Base-by-base conservation (phyloP, 2,113 vertebrate species). In the Chionomys nivalis region DNA sequence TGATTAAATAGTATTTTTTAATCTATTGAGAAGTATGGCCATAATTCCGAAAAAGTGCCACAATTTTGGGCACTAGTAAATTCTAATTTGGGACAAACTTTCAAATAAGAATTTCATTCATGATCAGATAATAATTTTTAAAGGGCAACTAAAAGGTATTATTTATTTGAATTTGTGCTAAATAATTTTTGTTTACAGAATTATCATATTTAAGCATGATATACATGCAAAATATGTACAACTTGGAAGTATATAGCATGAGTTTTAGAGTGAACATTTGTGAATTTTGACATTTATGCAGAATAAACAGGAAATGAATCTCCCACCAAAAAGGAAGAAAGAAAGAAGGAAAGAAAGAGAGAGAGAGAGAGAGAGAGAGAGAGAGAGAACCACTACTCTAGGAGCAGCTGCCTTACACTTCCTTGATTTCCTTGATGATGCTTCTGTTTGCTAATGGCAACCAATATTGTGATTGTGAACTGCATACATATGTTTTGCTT, bases 1-100 rank as follows among this genome's bases (percentile, higher is more conserved):
- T 95, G 8, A 11, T 92, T 95, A 76, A 96, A 93, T 82, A 92
- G 21, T 33, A 63, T 92, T 97, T 97, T n/a, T 76, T 72, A 94
- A 49, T 12, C 24, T 93, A 42, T 61, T 95, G 70, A 28, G 93
- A 75, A 89, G 89, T 90, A 44, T 73, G 28, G 16, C 68, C 94
- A 83, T 58, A 47, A 61, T 66, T 39, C 49, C 77, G 68, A 93
- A 88, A 92, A 83, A 89, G 14, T 58, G 42, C 47, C 52, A 52
- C 61, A 16, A 26, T 89, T 82, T 96, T 23, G 70, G 61, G 78
- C 70, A 39, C 28, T 70, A n/a, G 39, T 65, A 91, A 85, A 93
- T 94, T 72, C 85, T 94, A 95, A 9, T 90, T 58, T 93, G 42
- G 47, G 26, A 26, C 12, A 93, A 91, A 31, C 11, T 19, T 91